Percentiles rank a stretch among this genome's conserved stretches.
phyloP scores from a whole-genome alignment of 2,113 vertebrate species.

The Microtus oregoni region DNA sequence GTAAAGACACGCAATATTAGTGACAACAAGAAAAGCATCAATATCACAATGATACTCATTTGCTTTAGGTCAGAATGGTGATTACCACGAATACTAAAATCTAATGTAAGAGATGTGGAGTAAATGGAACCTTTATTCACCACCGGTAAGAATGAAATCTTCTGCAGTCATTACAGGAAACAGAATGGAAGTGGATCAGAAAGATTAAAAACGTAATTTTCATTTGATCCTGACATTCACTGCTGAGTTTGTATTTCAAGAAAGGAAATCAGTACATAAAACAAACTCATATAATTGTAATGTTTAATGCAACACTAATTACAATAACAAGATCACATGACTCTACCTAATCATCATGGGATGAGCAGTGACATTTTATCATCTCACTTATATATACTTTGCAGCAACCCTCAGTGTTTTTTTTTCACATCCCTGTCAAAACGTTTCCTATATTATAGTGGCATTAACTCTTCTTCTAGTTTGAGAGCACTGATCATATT shows the following conservation, averaged over 20 bases:
- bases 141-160: not conserved
- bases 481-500: not conserved
- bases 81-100: not conserved
- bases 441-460: not conserved
- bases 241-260: not conserved
- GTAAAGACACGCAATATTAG: not conserved
- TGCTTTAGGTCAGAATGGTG: not conserved
- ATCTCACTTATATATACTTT: not conserved
- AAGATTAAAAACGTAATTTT: not conserved
- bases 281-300: not conserved
- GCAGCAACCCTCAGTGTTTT: not conserved
- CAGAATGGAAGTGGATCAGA: not conserved
- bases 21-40: not conserved
- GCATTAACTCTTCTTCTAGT: not conserved
- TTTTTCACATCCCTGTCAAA: not conserved
- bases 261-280: not conserved
- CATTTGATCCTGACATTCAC: not conserved
- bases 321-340: too few species aligned
- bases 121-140: not conserved
- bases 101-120: not conserved
- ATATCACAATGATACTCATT: not conserved
- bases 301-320: not conserved
- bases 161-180: not conserved
- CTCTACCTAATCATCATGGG: not conserved
- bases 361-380: not conserved